phyloP scores from a whole-genome alignment of 2,888 invertebrate genomes.

The Candidula unifasciata region DNA sequence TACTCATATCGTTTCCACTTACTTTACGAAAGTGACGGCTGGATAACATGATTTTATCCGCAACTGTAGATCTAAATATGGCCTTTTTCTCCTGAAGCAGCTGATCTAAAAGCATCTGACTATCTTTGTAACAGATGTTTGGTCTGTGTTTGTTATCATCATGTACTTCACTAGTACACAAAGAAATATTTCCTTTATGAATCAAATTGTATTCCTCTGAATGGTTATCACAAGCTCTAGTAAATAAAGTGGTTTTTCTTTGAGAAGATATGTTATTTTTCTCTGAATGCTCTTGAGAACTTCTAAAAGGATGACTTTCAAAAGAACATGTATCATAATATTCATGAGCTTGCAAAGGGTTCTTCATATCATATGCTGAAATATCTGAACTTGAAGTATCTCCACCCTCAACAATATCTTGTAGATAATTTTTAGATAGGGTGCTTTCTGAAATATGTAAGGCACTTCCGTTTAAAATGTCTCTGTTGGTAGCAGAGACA shows the following conservation, averaged over 20 bases:
- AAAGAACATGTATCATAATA: too few relatives aligned
- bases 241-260: neutral
- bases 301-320: neutral
- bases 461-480: neutral
- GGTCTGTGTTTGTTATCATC: neutral
- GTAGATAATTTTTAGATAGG: too few relatives aligned
- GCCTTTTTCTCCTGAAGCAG: conserved; percentile 8
- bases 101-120: neutral
- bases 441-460: neutral
- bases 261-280: neutral
- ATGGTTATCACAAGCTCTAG: neutral
- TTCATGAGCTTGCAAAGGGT: neutral
- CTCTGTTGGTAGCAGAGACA: neutral
- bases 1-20: neutral
- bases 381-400: neutral
- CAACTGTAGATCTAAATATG: neutral
- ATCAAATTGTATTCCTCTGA: too few relatives aligned
- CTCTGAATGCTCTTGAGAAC: neutral
- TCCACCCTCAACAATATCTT: neutral
- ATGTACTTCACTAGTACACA: neutral
- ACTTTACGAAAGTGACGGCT: conserved; percentile 11
- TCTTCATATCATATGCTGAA: neutral
- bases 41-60: neutral
- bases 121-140: neutral
- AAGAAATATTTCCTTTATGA: too few relatives aligned